A percentile compares a stretch with the other conserved stretches of the same genome.
phyloP scores from a whole-genome alignment of 2,113 vertebrate species.

The Ancistrus triradiatus region DNA sequence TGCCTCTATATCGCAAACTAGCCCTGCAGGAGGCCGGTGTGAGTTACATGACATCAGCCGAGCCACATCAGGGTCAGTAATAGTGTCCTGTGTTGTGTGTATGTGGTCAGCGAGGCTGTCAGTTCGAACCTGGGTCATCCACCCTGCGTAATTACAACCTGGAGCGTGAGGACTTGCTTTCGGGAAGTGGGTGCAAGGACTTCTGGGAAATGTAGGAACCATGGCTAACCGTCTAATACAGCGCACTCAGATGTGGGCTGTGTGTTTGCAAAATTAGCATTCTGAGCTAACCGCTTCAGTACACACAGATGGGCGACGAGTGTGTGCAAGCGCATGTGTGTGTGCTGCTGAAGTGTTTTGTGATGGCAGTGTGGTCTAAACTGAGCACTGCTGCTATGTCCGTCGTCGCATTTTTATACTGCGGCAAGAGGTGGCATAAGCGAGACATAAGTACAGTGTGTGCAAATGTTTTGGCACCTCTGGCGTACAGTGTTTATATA shows the following conservation, averaged over 20 bases:
- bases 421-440: too few relatives aligned
- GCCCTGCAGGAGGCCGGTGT: too few relatives aligned
- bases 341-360: not conserved
- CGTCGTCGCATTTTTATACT: too few relatives aligned
- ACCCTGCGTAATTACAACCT: constrained; percentile 38
- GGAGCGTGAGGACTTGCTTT: constrained; percentile 26
- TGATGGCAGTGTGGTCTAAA: not conserved
- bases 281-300: constrained; percentile 17
- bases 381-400: too few relatives aligned
- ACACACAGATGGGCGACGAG: not conserved
- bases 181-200: constrained; percentile 44
- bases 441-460: too few relatives aligned
- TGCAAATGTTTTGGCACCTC: too few relatives aligned
- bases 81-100: constrained; percentile 26
- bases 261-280: constrained; percentile 31
- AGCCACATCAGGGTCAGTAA: too few relatives aligned
- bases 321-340: not conserved
- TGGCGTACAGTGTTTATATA: too few relatives aligned
- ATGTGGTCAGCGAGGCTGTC: not conserved
- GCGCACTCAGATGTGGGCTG: constrained; percentile 34
- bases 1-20: too few relatives aligned
- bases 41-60: too few relatives aligned
- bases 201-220: constrained; percentile 46
- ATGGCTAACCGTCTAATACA: constrained; percentile 27
- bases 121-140: constrained; percentile 29